Evolutionary conservation across 2,797 vertebrate species (phyloP), one percentile per base, ranked within the genome.

Genomic region (Enteromius afrohamiltoni): DNA sequence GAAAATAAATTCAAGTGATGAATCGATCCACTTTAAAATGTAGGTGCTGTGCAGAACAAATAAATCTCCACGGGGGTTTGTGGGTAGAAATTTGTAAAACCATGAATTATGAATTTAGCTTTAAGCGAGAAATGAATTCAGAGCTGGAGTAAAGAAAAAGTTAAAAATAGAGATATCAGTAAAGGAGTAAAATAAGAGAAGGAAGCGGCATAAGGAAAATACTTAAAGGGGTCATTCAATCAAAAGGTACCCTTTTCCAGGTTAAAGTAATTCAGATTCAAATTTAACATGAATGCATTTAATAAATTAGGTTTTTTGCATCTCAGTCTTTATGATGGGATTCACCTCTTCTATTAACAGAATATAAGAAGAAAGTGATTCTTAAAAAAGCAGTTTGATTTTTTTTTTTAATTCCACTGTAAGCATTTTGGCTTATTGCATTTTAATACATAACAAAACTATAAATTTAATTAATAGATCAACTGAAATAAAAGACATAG

Each of bases 21-120:
- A 93, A 94, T 94, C 88, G 92, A 93, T 93, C 75, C 87, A 76
- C 51, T 88, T 87, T 89, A 92, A 92, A 93, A 91, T 91, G 90
- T 91, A 92, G 91, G 89, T 91, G 88, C 86, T 89, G 90, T 71
- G 84, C 91, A 91, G 91, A 93, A 92, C 92, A 94, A 93, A 94
- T 91, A 93, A 86, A 91, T 91, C 90, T 92, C 91, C 85, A 85
- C 82, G 84, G 91, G 92, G 91, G 89, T 89, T 88, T 86, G 86
- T 80, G 87, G 87, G 87, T 85, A 84, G 79, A 90, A 92, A 90
- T 83, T 85, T 87, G 85, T 82, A 86, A 91, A 93, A 88, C 85
- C 87, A 91, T 89, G 87, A 91, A 91, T 93, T 92, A 90, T 91
- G 88, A 92, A 92, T 92, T 89, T 90, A 86, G 88, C 91, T 90